phyloP scores from a whole-genome alignment of 2,797 vertebrate species.

The Enteromius unitaeniatus region DNA sequence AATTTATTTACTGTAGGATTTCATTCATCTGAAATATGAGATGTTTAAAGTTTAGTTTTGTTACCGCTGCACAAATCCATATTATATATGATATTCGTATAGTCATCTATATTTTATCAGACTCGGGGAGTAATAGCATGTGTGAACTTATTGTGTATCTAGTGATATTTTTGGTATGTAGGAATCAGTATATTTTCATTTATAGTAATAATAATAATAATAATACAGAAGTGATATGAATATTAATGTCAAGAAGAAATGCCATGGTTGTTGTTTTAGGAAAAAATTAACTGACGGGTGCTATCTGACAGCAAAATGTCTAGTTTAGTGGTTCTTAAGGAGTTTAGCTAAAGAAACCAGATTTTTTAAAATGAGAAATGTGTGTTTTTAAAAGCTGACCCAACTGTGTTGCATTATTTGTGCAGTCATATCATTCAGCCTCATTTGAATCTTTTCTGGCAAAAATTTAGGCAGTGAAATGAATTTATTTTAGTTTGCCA shows the following conservation, averaged over 20 bases:
- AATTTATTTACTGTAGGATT: neutral
- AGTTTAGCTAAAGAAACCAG: neutral
- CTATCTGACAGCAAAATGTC: neutral
- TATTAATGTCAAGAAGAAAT: neutral
- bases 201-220: neutral
- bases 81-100: neutral
- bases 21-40: neutral
- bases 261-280: neutral
- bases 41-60: neutral
- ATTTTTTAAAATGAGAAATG: neutral
- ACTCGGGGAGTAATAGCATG: neutral
- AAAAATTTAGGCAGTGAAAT: neutral
- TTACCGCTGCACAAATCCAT: neutral
- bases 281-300: neutral
- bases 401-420: neutral
- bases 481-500: neutral
- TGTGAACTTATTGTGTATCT: constrained; percentile 6
- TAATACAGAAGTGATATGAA: neutral
- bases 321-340: neutral
- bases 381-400: neutral
- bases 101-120: neutral
- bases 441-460: neutral
- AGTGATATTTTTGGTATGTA: neutral
- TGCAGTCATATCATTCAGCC: neutral
- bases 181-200: constrained; percentile 4